Evolutionary conservation across 2,113 vertebrate genomes (phyloP).

Genomic region (Centropus unirufus): DNA sequence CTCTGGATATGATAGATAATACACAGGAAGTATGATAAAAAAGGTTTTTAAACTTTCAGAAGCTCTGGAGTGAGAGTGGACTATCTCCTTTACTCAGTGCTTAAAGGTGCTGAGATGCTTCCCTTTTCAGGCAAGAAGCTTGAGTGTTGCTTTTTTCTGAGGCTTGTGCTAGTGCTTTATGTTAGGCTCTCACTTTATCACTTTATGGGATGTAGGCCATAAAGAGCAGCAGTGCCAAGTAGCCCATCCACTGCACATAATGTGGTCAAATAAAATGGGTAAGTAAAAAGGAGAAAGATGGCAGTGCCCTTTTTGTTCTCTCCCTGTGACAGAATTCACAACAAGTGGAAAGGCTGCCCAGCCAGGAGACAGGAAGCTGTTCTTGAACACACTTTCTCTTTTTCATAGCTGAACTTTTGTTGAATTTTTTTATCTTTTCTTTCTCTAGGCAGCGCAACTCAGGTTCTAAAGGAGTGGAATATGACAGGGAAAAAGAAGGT

Average conservation of each 20-base stretch:
- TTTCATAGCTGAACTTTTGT: background rate
- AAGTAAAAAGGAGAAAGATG: background rate
- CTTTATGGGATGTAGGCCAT: background rate
- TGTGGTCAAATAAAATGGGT: background rate
- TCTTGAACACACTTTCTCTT: background rate
- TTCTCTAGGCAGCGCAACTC: slow-evolving; percentile 75
- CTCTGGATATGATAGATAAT: background rate
- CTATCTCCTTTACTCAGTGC: background rate
- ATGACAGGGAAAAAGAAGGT: slow-evolving; percentile 85
- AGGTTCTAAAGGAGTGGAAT: slow-evolving; percentile 84
- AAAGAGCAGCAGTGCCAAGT: background rate
- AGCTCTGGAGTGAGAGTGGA: background rate
- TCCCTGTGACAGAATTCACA: background rate
- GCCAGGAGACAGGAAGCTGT: background rate
- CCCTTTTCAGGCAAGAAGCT: background rate
- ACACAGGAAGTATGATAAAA: background rate
- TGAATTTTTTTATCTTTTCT: slow-evolving; percentile 63
- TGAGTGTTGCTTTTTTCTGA: background rate
- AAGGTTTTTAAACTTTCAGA: background rate
- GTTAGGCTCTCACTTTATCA: background rate
- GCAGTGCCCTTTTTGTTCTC: background rate
- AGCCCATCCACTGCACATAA: background rate
- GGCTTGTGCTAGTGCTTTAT: background rate
- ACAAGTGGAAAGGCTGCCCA: slow-evolving; percentile 11
- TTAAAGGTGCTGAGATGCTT: background rate